A percentile compares a stretch with the other conserved stretches of the same genome.
Conservation (phyloP, 2,113 vertebrate genomes). For the Marmota monax region DNA sequence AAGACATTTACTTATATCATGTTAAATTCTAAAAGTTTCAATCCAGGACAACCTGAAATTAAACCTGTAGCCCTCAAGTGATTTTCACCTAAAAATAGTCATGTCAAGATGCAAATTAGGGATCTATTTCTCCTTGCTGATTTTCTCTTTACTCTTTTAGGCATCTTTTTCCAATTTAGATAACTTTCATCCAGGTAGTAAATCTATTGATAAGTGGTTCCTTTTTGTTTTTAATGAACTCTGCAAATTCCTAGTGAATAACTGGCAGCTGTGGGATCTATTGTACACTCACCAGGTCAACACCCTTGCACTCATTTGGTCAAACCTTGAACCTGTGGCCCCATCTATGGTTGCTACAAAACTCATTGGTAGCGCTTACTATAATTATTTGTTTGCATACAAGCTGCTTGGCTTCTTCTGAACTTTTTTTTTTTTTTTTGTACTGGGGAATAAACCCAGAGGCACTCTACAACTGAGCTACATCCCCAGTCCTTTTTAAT, state of each 20-base stretch:
- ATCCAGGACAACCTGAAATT: background rate
- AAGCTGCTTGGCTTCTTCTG: background rate
- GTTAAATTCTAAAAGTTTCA: constrained; percentile 25
- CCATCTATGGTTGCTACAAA: background rate
- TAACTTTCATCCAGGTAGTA: background rate
- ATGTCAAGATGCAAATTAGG: background rate
- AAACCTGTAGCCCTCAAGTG: background rate
- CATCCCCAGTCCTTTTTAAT: background rate
- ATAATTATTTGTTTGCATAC: background rate
- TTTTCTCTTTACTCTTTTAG: background rate
- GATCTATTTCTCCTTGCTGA: background rate
- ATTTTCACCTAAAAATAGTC: background rate
- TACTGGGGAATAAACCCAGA: background rate
- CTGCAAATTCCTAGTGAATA: background rate
- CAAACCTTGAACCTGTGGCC: background rate
- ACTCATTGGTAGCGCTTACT: background rate
- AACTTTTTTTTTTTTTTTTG: background rate
- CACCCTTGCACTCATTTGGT: background rate
- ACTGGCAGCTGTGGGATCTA: rapidly evolving
- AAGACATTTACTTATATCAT: background rate
- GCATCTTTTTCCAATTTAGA: constrained; percentile 26
- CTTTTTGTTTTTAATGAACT: background rate
- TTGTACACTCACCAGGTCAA: background rate
- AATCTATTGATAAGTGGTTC: background rate
- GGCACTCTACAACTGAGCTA: background rate